Percentiles rank a stretch among this genome's conserved stretches.
These are phyloP conservation scores for Naso thynnoides DNA, from an alignment of 2,797 vertebrate species.

Conservation along the genomic window DNA sequence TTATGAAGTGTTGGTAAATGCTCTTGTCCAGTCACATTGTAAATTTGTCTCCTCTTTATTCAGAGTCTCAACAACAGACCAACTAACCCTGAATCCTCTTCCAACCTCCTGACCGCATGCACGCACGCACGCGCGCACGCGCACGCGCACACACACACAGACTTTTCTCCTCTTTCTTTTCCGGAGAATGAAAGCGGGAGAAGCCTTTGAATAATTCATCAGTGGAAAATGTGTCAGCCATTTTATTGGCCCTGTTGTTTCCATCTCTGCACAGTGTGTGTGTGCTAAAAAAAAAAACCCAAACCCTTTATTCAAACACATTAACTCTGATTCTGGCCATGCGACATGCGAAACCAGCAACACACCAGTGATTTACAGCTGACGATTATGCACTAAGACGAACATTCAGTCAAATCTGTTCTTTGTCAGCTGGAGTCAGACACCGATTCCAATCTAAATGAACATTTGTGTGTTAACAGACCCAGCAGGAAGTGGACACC, in stretches of 20 bases:
- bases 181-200: constrained; percentile 32
- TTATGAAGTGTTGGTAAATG: neutral
- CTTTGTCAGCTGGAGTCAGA: constrained; percentile 21
- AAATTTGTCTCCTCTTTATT: constrained; percentile 1
- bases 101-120: neutral
- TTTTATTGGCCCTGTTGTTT: constrained; percentile 44
- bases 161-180: constrained; percentile 1
- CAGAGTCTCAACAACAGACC: neutral
- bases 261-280: constrained; percentile 16
- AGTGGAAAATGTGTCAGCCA: constrained; percentile 65
- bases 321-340: constrained; percentile 17
- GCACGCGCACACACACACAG: neutral
- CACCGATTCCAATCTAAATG: neutral
- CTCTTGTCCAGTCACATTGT: neutral
- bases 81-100: neutral
- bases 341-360: constrained; percentile 18
- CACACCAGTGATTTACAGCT: constrained; percentile 23
- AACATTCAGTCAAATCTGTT: neutral
- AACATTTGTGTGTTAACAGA: neutral
- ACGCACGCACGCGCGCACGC: constrained; percentile 17
- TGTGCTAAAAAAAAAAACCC: constrained; percentile 21
- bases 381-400: neutral
- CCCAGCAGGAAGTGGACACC: constrained; percentile 34
- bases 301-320: constrained; percentile 31
- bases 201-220: constrained; percentile 69